Conservation (phyloP, 2,888 invertebrate species). For the Arctia plantaginis region DNA sequence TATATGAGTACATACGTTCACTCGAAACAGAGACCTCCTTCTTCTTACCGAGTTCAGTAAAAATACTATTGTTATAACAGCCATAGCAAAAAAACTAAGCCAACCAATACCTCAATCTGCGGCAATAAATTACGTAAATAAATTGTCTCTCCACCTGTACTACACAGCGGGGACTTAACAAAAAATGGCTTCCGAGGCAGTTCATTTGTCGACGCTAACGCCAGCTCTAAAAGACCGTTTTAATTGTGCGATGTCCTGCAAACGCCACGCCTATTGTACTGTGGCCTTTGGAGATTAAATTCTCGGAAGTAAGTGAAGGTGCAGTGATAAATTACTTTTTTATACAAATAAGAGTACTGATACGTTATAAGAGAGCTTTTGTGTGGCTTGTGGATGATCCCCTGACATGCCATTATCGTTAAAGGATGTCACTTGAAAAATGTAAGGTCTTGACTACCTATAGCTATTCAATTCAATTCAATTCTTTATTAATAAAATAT, state of each 20-base stretch:
- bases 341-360: neutral
- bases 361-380: neutral
- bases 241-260: conserved; percentile 50
- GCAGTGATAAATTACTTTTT: conserved; percentile 3
- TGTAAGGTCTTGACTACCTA: neutral
- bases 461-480: neutral
- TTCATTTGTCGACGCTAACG: conserved; percentile 63
- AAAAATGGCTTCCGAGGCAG: conserved; percentile 39
- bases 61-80: conserved; percentile 5
- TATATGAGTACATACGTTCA: too few species aligned
- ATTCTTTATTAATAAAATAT: too few species aligned
- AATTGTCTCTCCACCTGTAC: conserved; percentile 53
- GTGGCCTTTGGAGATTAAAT: conserved; percentile 23
- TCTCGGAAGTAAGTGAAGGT: conserved; percentile 8
- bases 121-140: conserved; percentile 51
- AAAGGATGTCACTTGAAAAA: neutral
- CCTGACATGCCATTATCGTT: neutral
- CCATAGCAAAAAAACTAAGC: conserved; percentile 27
- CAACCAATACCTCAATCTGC: conserved; percentile 45
- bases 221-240: conserved; percentile 46
- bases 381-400: neutral
- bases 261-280: conserved; percentile 28
- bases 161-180: conserved; percentile 37
- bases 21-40: too few species aligned
- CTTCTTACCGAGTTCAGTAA: neutral